phyloP scores from a whole-genome alignment of 2,113 vertebrate species.

The Lethenteron reissneri region DNA sequence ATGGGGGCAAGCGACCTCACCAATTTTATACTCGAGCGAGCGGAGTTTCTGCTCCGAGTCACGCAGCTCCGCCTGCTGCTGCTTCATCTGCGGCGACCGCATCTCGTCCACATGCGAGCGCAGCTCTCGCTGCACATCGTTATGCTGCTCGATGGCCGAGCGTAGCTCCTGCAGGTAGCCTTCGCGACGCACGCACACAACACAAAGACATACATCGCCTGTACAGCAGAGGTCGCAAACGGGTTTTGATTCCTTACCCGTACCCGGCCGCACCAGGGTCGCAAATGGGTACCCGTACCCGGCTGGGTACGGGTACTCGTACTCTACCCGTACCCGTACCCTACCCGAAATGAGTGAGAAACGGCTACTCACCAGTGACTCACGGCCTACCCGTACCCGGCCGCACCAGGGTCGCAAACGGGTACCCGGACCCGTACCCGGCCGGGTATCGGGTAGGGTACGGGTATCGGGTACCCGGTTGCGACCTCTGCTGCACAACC shows the following conservation, averaged over 20 bases:
- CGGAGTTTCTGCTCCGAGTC: slow-evolving; percentile 29
- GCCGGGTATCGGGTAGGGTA: too few relatives aligned
- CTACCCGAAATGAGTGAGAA: too few relatives aligned
- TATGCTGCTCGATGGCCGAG: slow-evolving; percentile 22
- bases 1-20: slow-evolving; percentile 15
- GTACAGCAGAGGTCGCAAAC: background rate
- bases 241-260: too few relatives aligned
- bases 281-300: too few relatives aligned
- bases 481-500: background rate
- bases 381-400: too few relatives aligned
- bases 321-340: too few relatives aligned
- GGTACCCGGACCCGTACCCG: too few relatives aligned
- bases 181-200: slow-evolving; percentile 24
- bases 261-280: too few relatives aligned
- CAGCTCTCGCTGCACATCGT: slow-evolving; percentile 18
- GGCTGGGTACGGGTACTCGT: too few relatives aligned
- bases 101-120: slow-evolving; percentile 18
- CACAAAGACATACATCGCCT: slow-evolving; percentile 8
- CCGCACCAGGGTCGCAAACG: too few relatives aligned
- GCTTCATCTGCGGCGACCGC: slow-evolving; percentile 25
- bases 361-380: too few relatives aligned
- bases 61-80: slow-evolving; percentile 26
- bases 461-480: too few relatives aligned
- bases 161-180: slow-evolving; percentile 28
- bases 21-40: slow-evolving; percentile 33